Conservation (phyloP, 2,113 vertebrate genomes). For the Pleuronectes platessa region DNA sequence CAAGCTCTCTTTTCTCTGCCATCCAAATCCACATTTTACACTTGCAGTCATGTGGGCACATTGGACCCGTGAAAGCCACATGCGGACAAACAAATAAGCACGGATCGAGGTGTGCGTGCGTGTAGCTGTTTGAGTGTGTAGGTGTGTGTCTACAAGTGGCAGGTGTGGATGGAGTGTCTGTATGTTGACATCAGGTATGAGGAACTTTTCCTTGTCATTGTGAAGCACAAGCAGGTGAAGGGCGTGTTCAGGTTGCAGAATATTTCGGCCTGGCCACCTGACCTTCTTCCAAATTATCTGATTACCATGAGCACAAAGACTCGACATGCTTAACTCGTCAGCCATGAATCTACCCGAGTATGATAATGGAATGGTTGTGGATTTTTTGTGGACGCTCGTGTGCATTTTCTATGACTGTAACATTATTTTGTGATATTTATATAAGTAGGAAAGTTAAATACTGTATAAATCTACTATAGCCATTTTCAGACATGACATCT, state of each 20-base stretch:
- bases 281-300: constrained; percentile 19
- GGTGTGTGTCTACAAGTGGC: constrained; percentile 7
- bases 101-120: constrained; percentile 11
- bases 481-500: neutral
- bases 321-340: neutral
- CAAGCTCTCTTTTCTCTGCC: constrained; percentile 77
- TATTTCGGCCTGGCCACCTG: constrained; percentile 19
- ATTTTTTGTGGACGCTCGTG: neutral
- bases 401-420: neutral
- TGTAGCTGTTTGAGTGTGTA: neutral
- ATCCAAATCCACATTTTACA: constrained; percentile 81
- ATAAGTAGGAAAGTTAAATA: neutral
- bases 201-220: constrained; percentile 30
- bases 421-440: neutral
- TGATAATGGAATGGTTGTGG: neutral
- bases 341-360: neutral
- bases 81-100: constrained; percentile 60
- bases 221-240: constrained; percentile 7
- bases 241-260: constrained; percentile 26
- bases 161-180: constrained; percentile 33
- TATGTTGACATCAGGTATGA: constrained; percentile 42
- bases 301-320: neutral
- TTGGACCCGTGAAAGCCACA: constrained; percentile 63
- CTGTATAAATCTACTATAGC: neutral
- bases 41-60: constrained; percentile 70